Conservation (phyloP, 2,113 vertebrate genomes). For the Canis aureus region DNA sequence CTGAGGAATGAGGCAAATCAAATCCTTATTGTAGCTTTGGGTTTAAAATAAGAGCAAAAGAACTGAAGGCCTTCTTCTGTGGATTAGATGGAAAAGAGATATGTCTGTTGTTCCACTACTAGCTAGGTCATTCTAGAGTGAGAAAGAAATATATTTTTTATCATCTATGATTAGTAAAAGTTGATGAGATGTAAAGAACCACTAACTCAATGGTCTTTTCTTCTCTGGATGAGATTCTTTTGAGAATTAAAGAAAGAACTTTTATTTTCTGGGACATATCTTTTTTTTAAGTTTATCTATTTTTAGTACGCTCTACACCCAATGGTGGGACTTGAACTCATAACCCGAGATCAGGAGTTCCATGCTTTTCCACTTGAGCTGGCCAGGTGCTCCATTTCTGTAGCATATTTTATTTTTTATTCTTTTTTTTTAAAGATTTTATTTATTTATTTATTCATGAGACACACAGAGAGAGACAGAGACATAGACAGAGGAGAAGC, state of each 20-base stretch:
- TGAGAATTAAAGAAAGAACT: background rate
- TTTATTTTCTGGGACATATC: background rate
- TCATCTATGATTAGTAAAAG: background rate
- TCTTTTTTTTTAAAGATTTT: too few species aligned
- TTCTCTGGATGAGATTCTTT: background rate
- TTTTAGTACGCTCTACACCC: background rate
- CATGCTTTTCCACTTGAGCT: background rate
- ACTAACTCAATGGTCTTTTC: background rate
- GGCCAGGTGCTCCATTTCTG: background rate
- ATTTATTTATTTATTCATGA: too few species aligned
- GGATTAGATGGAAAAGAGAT: background rate
- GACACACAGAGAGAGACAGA: too few species aligned
- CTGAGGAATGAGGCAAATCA: background rate
- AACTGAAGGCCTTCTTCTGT: background rate
- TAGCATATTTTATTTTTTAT: background rate
- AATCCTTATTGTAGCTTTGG: background rate
- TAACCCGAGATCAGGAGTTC: background rate
- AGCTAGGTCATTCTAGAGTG: background rate
- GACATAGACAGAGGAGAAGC: too few species aligned
- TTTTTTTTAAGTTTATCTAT: background rate
- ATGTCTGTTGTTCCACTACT: background rate
- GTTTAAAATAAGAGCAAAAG: conserved; percentile 8
- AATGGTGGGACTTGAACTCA: background rate
- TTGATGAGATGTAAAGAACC: background rate
- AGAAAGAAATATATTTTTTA: background rate